phyloP scores from a whole-genome alignment of 2,888 invertebrate genomes.

The Leucozona laternaria region DNA sequence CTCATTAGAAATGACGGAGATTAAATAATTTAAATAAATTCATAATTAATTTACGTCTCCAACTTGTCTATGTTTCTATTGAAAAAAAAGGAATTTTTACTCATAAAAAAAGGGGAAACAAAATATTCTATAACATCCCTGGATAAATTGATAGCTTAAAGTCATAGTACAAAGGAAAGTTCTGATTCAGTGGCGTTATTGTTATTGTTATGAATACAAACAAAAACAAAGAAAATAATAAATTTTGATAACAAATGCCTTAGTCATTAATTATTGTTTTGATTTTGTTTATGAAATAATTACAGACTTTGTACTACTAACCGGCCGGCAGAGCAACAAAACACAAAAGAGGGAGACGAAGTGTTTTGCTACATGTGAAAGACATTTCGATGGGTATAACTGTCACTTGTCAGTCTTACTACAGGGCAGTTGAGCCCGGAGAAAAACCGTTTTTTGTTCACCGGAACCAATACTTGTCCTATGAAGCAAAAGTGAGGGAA shows the following conservation, averaged over 20 bases:
- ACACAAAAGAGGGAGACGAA: background rate
- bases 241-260: constrained; percentile 35
- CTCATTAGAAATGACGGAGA: background rate
- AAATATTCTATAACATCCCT: constrained; percentile 23
- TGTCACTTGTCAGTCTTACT: background rate
- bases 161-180: constrained; percentile 30
- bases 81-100: background rate
- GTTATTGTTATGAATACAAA: background rate
- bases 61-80: background rate
- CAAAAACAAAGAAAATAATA: constrained; percentile 4
- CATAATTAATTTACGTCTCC: background rate
- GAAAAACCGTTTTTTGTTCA: no score
- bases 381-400: background rate
- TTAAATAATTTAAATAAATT: background rate
- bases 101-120: background rate
- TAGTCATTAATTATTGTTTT: constrained; percentile 26
- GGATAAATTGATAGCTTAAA: background rate
- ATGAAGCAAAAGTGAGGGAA: no score
- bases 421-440: no score
- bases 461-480: no score
- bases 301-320: constrained; percentile 58
- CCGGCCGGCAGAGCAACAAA: constrained; percentile 43
- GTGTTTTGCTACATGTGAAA: background rate
- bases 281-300: constrained; percentile 8
- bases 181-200: constrained; percentile 5